Evolutionary conservation across 2,888 invertebrate genomes (phyloP), one percentile per base, ranked within the genome.

Genomic region (Copidosoma aretas): DNA sequence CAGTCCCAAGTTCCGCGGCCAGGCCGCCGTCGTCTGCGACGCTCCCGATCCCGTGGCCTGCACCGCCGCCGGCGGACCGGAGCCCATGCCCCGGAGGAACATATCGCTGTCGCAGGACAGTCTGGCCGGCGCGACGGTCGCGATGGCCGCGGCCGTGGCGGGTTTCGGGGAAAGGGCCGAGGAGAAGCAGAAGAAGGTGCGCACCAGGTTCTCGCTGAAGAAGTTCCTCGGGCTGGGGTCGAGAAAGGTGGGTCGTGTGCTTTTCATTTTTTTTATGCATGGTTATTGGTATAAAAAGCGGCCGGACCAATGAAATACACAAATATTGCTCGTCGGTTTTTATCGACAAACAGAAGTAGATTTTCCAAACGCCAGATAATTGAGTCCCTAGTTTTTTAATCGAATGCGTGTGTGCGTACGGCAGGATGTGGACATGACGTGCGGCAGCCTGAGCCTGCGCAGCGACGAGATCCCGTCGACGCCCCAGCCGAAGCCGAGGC

Each of bases 181-280:
- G 72, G 84, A 86, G 69, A 91, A 93, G 81, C 32, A 32, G 43
- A 89, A 91, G 60, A 91, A 92, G 79, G 88, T 89, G 14, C 87
- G 88, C 76, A 86, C 88, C 1, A 89, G 92, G 75, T 94, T 94
- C 80, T 94, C 94, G 0, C 87, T 95, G 57, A 93, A 93, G 79
- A 94, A 94, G 80, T 89, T 95, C 73, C 84, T 95, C 39, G 87
- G 94, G 67, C 91, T 94, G 86, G 93, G 93, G 24, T 89, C 88
- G 3, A 89, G 88, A 66, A 92, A 91, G 69, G 71, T 71, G 19
- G 21, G 43, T 59, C 10, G 22, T 58, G 22, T n/a, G 15, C n/a
- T 32, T 22, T 51, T n/a, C n/a, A n/a, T n/a, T n/a, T n/a, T n/a
- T n/a, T n/a, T n/a, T n/a, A n/a, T n/a, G n/a, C n/a, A n/a, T n/a